Conservation (phyloP, 2,888 invertebrate genomes). For the Stenotaenia linearis region DNA sequence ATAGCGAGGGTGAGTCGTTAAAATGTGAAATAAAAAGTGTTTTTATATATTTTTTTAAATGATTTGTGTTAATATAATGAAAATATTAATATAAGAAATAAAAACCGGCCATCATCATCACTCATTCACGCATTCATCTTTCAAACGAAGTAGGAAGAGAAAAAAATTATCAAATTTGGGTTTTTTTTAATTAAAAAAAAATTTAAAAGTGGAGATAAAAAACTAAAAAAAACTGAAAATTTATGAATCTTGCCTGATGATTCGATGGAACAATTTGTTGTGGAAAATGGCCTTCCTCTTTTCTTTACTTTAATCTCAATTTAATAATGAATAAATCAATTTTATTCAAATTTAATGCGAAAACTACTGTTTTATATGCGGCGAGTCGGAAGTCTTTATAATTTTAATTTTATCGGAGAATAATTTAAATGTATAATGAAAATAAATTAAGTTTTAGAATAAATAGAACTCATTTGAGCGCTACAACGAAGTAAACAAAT, state of each 20-base stretch:
- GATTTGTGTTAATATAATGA: background rate
- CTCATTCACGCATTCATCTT: background rate
- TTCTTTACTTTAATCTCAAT: too few species aligned
- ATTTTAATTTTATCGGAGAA: too few species aligned
- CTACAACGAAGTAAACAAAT: too few species aligned
- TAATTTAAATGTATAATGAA: too few species aligned
- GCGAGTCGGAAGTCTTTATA: too few species aligned
- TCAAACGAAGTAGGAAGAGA: background rate
- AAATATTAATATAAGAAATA: background rate
- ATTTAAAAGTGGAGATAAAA: background rate
- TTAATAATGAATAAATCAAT: too few species aligned
- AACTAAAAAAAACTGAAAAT: background rate
- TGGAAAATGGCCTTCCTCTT: constrained; percentile 5
- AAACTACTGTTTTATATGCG: too few species aligned
- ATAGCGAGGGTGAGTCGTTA: background rate
- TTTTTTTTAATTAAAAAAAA: background rate
- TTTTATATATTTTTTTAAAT: background rate
- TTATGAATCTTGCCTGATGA: background rate
- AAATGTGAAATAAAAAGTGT: background rate
- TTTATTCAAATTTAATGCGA: too few species aligned
- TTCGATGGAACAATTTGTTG: background rate
- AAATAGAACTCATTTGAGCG: too few species aligned
- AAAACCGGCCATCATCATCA: background rate
- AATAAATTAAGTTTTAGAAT: too few species aligned
- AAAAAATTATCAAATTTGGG: background rate